Evolutionary conservation across 64 coral and sea anemone genomes (phyloP).

Genomic region (Montipora capricornis): DNA sequence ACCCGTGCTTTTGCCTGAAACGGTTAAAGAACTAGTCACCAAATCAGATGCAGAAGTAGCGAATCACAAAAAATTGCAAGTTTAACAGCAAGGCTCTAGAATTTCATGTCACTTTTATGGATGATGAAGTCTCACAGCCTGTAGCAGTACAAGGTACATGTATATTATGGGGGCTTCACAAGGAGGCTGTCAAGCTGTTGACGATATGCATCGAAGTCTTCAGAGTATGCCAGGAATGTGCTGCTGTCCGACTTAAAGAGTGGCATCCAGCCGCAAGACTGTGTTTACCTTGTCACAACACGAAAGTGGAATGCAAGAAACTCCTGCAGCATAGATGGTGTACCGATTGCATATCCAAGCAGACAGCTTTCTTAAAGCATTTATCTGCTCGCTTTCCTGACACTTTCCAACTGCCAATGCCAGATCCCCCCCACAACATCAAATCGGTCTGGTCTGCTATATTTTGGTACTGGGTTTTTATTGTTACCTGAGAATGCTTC

Average conservation of each 20-base stretch:
- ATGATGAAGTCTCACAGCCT: constrained; percentile 55
- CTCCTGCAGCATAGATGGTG: constrained; percentile 58
- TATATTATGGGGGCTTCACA: constrained; percentile 17
- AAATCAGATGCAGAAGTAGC: constrained; percentile 62
- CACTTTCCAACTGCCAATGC: constrained; percentile 38
- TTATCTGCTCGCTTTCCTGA: constrained; percentile 25
- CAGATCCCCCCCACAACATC: constrained; percentile 71
- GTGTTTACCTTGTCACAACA: constrained; percentile 39
- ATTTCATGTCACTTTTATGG: constrained; percentile 52
- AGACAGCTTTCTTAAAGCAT: constrained; percentile 55
- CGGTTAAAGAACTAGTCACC: constrained; percentile 28
- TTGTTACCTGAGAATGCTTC: constrained; percentile 61
- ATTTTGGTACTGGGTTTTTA: constrained; percentile 78
- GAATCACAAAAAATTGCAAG: constrained; percentile 54
- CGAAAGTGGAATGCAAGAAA: constrained; percentile 32
- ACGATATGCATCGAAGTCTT: constrained; percentile 24
- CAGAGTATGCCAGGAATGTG: constrained; percentile 45
- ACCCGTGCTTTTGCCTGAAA: constrained; percentile 46
- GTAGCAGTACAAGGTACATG: constrained; percentile 7
- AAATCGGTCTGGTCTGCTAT: constrained; percentile 54
- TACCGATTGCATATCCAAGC: constrained; percentile 66
- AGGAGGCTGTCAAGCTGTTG: constrained; percentile 53
- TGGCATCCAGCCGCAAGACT: constrained; percentile 65
- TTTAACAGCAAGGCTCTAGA: constrained; percentile 70
- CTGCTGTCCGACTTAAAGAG: constrained; percentile 50